Evolutionary conservation across 2,888 invertebrate genomes (phyloP).

Genomic region (Chrysina gloriosa): DNA sequence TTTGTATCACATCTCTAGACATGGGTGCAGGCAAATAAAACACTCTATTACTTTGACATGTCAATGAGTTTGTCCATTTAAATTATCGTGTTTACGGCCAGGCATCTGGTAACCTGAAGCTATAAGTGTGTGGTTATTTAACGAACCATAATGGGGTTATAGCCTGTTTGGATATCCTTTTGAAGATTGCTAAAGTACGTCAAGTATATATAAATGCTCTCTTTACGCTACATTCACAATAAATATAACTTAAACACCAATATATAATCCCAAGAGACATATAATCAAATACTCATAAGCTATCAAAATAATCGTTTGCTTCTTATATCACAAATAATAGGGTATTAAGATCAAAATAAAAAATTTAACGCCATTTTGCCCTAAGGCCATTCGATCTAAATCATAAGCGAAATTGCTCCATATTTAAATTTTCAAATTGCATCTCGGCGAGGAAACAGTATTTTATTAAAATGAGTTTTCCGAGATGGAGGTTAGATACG

Average conservation of each 20-base stretch:
- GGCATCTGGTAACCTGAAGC: conserved; percentile 60
- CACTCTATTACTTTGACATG: conserved; percentile 63
- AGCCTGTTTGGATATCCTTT: neutral
- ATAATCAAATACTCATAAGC: too few relatives aligned
- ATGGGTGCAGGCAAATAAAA: conserved; percentile 61
- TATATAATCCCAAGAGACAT: too few relatives aligned
- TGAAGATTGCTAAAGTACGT: too few relatives aligned
- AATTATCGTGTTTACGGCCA: conserved; percentile 67
- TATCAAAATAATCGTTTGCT: too few relatives aligned
- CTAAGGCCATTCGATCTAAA: conserved; percentile 30
- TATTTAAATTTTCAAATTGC: conserved; percentile 49
- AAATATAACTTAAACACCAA: too few relatives aligned
- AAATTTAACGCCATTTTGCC: conserved; percentile 22
- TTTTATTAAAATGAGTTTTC: conserved; percentile 47
- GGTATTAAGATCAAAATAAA: conserved; percentile 1
- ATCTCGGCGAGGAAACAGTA: conserved; percentile 46
- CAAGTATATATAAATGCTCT: too few relatives aligned
- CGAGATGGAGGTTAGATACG: conserved; percentile 49
- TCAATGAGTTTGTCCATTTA: conserved; percentile 63
- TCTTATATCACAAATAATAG: conserved; percentile 8
- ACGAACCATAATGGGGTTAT: neutral
- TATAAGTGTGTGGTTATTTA: too few relatives aligned
- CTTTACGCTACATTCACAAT: too few relatives aligned
- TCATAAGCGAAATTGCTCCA: conserved; percentile 45
- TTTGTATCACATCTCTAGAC: conserved; percentile 58